Percentiles rank a stretch among this genome's conserved stretches.
These are phyloP conservation scores for Heliconius hortense DNA, from an alignment of 2,888 invertebrate genomes.

Conservation along the genomic window DNA sequence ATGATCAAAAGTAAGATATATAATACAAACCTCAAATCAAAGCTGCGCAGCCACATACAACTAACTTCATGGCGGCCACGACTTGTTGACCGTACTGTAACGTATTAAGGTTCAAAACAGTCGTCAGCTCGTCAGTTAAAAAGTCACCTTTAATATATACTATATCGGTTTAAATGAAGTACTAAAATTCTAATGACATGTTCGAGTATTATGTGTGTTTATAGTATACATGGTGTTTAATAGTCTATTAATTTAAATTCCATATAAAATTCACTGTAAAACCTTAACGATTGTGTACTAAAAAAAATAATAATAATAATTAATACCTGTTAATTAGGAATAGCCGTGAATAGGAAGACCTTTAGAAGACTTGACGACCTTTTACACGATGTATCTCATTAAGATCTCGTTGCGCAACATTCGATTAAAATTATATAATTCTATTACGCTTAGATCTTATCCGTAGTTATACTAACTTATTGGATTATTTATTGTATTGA, in stretches of 20 bases:
- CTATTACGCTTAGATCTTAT: background rate
- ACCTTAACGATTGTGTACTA: background rate
- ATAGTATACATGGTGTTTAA: background rate
- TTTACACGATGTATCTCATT: constrained; percentile 3
- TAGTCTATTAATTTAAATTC: background rate
- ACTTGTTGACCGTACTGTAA: no score
- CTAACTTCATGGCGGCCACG: no score
- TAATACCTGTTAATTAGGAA: background rate
- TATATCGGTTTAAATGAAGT: no score
- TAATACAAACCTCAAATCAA: no score
- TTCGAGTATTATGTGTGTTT: no score
- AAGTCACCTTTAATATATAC: no score
- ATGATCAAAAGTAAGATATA: no score
- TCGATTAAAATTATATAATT: constrained; percentile 11
- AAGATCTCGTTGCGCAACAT: constrained; percentile 9
- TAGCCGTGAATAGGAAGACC: constrained; percentile 15
- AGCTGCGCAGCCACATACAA: no score
- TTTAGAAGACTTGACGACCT: constrained; percentile 22
- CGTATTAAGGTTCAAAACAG: no score
- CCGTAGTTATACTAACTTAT: background rate
- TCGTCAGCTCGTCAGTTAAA: no score
- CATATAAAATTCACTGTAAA: background rate
- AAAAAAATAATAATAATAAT: no score
- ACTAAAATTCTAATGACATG: no score
- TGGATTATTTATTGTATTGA: background rate